Base-by-base conservation (phyloP, 37 sponge, comb jelly and placozoan genomes). In the Chondrilla cf. caribensis region DNA sequence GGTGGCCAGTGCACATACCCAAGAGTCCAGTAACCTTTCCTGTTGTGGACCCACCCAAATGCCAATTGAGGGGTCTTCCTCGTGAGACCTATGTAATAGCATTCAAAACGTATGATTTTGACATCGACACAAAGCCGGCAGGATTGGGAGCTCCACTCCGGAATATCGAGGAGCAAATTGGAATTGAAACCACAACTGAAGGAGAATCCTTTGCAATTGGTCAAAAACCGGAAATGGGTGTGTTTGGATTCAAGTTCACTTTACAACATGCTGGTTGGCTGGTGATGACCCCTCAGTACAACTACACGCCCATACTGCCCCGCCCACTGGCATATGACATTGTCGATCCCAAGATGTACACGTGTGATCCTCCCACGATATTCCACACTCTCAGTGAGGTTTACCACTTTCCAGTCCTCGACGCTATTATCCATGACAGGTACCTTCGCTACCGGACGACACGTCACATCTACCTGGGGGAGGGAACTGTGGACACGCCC, bases 21-120 rank as follows among this genome's bases (percentile, higher is more conserved):
- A 83, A 80, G 3, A 88, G 91, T 51, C 96, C 96, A 6, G 90
- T 96, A 31, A 58, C 82, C 9, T 86, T 94, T 80, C 85, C 77
- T 47, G 84, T 95, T 21, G 78, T 82, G 29, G 89, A 90, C 77
- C 94, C 94, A 0, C 78, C 83, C 47, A 87, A 90, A 24, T 90
- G 90, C 38, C 58, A 60, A 24, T 87, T 90, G 18, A 77, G 57
- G 29, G 89, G 89, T 8, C 43, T 93, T 4, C 87, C 89, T 37
- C 60, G 33, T 18, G 77, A 78, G 79, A 78, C 62, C 0, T 73
- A 73, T 40, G 76, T 73, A 7, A 26, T 73, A 8, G 77, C 64
- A 14, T 40, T 76, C 41, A 8, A 11, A 40, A 73, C 44, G 38
- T 73, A 73, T 25, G 36, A 43, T 8, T 73, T 73, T 39, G 22